A percentile compares a stretch with the other conserved stretches of the same genome.
phyloP scores from a whole-genome alignment of 2,888 invertebrate species.

The Drosophila anomalata region DNA sequence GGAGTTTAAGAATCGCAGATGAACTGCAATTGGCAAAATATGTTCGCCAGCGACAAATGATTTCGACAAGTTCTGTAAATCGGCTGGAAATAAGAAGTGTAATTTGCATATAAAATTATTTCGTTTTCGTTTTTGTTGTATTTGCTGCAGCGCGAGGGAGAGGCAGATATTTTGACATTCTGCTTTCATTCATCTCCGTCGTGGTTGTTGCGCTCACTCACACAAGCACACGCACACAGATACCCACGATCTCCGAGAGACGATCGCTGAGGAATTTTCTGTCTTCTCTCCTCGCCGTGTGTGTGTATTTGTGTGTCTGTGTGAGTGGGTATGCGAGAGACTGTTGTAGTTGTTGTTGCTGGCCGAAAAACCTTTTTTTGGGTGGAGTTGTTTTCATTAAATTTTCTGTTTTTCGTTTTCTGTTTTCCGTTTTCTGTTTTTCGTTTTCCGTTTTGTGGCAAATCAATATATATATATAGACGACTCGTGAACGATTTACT shows the following conservation, averaged over 20 bases:
- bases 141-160: slow-evolving; percentile 54
- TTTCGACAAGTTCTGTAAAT: slow-evolving; percentile 29
- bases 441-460: slow-evolving; percentile 20
- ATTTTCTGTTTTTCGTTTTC: slow-evolving; percentile 60
- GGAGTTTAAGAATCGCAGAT: slow-evolving; percentile 15
- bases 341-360: slow-evolving; percentile 36
- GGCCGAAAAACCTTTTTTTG: slow-evolving; percentile 64
- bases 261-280: slow-evolving; percentile 67
- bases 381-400: slow-evolving; percentile 75
- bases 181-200: slow-evolving; percentile 77
- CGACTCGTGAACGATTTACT: slow-evolving; percentile 21
- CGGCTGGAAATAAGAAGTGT: slow-evolving; percentile 43
- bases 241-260: not conserved
- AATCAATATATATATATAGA: slow-evolving; percentile 39
- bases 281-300: slow-evolving; percentile 54
- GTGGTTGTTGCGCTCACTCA: slow-evolving; percentile 57
- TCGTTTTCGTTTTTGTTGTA: slow-evolving; percentile 58
- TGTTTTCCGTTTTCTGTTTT: not conserved
- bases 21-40: slow-evolving; percentile 13
- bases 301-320: too few species aligned
- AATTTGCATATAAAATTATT: slow-evolving; percentile 66
- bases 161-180: slow-evolving; percentile 72
- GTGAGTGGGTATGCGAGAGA: not conserved
- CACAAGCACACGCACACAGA: slow-evolving; percentile 25
- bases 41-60: slow-evolving; percentile 3